Evolutionary conservation across 35 echinoderm and acorn worm genomes (phyloP).

Genomic region (Apostichopus parvimensis): DNA sequence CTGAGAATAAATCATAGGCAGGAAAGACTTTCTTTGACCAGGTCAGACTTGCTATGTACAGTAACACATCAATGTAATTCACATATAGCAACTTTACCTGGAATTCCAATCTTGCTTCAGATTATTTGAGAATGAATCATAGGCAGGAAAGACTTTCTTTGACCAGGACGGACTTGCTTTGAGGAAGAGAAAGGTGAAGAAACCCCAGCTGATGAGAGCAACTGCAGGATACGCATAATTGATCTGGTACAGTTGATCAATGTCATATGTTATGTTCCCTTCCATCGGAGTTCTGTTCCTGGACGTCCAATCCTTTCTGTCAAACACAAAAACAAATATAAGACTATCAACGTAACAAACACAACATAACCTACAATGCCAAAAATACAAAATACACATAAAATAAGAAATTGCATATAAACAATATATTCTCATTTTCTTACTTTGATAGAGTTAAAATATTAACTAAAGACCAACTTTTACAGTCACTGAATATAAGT

Average conservation of each 20-base stretch:
- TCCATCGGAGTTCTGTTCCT: neutral
- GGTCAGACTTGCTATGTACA: constrained; percentile 7
- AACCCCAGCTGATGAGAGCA: neutral
- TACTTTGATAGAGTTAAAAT: too few relatives aligned
- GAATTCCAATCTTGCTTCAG: constrained; percentile 57
- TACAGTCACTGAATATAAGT: too few relatives aligned
- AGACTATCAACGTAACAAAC: too few relatives aligned
- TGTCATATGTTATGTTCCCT: neutral
- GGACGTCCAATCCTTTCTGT: too few relatives aligned
- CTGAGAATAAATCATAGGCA: constrained; percentile 12
- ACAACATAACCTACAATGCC: too few relatives aligned
- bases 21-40: constrained; percentile 32
- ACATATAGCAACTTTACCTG: constrained; percentile 34
- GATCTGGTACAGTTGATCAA: neutral
- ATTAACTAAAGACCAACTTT: too few relatives aligned
- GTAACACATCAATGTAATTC: neutral
- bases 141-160: constrained; percentile 16
- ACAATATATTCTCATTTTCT: too few relatives aligned
- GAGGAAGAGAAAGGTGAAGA: constrained; percentile 16
- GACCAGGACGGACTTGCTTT: constrained; percentile 33
- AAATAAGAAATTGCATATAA: too few relatives aligned
- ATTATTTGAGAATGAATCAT: neutral
- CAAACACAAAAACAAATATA: too few relatives aligned
- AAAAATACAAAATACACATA: too few relatives aligned
- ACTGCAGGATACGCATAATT: neutral